Evolutionary conservation across 2,797 vertebrate genomes (phyloP).

Genomic region (Aphelocoma californica): DNA sequence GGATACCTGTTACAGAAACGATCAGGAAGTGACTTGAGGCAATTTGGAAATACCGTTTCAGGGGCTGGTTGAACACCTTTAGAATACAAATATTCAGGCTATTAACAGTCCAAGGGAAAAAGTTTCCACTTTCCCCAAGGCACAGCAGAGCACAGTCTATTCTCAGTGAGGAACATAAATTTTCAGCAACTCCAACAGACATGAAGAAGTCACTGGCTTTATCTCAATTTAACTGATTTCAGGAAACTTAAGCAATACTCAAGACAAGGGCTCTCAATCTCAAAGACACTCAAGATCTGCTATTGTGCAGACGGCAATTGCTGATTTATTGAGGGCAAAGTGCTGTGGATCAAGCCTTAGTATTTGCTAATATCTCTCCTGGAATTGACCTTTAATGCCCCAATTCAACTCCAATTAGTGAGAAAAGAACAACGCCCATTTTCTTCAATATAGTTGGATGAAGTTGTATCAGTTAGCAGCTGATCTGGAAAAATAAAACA

Average conservation of each 20-base stretch:
- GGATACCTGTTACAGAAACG: neutral
- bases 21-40: neutral
- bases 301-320: neutral
- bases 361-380: neutral
- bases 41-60: neutral
- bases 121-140: neutral
- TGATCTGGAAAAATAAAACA: neutral
- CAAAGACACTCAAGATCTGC: neutral
- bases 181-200: neutral
- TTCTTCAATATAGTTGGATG: neutral
- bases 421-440: neutral
- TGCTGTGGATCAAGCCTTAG: neutral
- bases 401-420: neutral
- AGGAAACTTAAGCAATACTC: neutral
- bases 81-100: neutral
- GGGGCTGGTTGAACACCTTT: neutral
- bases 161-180: neutral
- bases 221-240: neutral
- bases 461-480: neutral
- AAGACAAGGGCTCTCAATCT: neutral
- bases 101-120: neutral
- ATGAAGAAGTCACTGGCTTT: neutral
- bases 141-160: neutral
- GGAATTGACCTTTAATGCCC: neutral
- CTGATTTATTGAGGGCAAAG: conserved; percentile 9